Evolutionary conservation across 2,888 invertebrate genomes (phyloP).

Genomic region (Harmothoe impar): DNA sequence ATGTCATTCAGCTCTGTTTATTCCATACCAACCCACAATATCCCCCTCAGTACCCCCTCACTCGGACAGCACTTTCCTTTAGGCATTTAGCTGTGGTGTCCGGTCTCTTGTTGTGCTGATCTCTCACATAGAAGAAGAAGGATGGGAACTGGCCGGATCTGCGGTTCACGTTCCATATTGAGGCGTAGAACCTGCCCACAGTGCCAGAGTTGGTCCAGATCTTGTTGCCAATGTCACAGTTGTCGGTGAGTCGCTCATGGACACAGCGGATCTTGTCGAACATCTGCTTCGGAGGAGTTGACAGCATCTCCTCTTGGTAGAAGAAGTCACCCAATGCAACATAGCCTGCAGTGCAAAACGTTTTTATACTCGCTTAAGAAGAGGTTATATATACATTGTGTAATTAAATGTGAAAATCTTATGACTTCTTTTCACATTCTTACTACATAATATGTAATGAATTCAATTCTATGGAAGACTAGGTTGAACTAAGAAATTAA

Average conservation of each 20-base stretch:
- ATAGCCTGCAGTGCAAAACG: background rate
- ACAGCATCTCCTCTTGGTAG: background rate
- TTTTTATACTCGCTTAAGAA: background rate
- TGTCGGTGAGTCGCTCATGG: background rate
- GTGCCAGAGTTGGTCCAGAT: constrained; percentile 44
- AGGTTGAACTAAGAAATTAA: too few relatives aligned
- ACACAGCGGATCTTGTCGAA: constrained; percentile 32
- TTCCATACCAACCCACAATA: too few relatives aligned
- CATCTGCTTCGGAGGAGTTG: background rate
- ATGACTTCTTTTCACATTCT: too few relatives aligned
- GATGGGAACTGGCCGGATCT: background rate
- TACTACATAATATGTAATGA: too few relatives aligned
- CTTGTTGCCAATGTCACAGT: constrained; percentile 15
- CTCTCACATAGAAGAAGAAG: background rate
- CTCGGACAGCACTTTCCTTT: background rate
- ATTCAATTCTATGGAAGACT: too few relatives aligned
- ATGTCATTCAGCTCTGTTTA: too few relatives aligned
- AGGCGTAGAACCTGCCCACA: background rate
- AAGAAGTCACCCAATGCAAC: background rate
- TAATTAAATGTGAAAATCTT: background rate
- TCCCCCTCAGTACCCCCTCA: background rate
- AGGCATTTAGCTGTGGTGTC: constrained; percentile 13
- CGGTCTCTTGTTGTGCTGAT: constrained; percentile 34
- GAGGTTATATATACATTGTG: background rate
- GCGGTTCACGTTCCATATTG: constrained; percentile 1